phyloP scores from a whole-genome alignment of 2,797 vertebrate species.

The Hybognathus amarus region DNA sequence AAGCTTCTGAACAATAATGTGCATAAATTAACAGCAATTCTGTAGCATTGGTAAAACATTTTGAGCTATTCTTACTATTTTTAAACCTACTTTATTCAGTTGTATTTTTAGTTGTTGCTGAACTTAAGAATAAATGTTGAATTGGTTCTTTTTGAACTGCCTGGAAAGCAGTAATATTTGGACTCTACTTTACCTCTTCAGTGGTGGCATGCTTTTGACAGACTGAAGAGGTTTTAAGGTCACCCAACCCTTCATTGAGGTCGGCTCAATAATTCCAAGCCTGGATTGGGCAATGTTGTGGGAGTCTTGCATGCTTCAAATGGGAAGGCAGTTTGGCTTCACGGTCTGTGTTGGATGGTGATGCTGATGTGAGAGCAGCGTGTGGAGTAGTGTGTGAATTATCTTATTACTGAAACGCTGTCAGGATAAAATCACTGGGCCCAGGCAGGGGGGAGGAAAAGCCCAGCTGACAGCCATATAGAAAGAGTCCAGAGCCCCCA shows the following conservation, averaged over 20 bases:
- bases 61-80: neutral
- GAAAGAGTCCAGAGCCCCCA: constrained; percentile 72
- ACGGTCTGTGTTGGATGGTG: constrained; percentile 7
- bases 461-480: constrained; percentile 68
- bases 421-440: constrained; percentile 39
- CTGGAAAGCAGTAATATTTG: neutral
- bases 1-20: neutral
- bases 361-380: constrained; percentile 39
- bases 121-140: neutral
- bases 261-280: neutral
- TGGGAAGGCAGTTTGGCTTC: neutral
- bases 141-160: neutral
- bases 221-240: neutral
- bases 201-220: constrained; percentile 17
- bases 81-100: neutral
- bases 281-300: neutral
- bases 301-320: constrained; percentile 14
- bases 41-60: neutral
- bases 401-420: constrained; percentile 43
- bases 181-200: constrained; percentile 14
- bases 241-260: neutral
- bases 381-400: constrained; percentile 38
- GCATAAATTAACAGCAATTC: neutral
- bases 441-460: constrained; percentile 64
- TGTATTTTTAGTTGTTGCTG: neutral